Evolutionary conservation across 2,113 vertebrate species (phyloP).

Genomic region (Entelurus aequoreus): DNA sequence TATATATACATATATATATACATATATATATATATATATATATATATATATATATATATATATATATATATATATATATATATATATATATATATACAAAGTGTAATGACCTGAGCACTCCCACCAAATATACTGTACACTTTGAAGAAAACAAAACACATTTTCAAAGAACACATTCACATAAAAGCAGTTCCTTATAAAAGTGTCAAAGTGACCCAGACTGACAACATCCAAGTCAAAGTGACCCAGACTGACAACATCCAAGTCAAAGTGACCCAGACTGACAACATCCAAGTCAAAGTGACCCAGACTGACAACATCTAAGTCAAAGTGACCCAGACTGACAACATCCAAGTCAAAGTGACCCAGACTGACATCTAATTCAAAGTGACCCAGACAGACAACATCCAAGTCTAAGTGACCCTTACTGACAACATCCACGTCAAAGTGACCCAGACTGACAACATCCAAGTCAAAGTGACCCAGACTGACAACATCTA

Average conservation of each 20-base stretch:
- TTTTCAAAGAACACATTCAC: conserved; percentile 59
- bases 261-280: conserved; percentile 24
- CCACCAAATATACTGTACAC: conserved; percentile 45
- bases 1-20: too few species aligned
- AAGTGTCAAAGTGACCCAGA: conserved; percentile 24
- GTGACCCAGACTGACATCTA: too few species aligned
- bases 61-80: too few species aligned
- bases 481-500: too few species aligned
- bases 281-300: conserved; percentile 19
- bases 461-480: conserved; percentile 23
- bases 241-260: too few species aligned
- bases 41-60: too few species aligned
- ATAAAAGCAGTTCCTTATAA: conserved; percentile 51
- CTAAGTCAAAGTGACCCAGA: conserved; percentile 23
- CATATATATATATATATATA: too few species aligned
- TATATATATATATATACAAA: too few species aligned
- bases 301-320: too few species aligned
- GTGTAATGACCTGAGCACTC: conserved; percentile 20
- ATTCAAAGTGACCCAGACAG: too few species aligned
- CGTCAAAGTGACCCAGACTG: conserved; percentile 11
- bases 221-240: conserved; percentile 19
- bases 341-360: conserved; percentile 19
- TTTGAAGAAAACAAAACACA: conserved; percentile 24
- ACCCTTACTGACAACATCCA: background rate
- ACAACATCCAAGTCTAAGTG: conserved; percentile 24